These are phyloP conservation scores for Montipora foliosa DNA, from an alignment of 64 coral and sea anemone genomes.

Conservation along the genomic window DNA sequence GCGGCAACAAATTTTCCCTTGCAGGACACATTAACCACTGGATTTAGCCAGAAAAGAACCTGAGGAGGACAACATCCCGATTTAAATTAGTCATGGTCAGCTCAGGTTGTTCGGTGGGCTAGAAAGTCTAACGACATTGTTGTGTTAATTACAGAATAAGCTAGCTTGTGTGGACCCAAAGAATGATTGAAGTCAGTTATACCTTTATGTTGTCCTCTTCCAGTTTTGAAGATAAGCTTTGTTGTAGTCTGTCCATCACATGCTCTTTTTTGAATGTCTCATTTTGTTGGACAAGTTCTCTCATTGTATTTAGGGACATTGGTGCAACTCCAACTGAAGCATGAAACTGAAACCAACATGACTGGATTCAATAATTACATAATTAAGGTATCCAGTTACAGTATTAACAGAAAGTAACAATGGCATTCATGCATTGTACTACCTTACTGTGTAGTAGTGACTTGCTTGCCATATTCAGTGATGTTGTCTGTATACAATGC, in stretches of 20 bases:
- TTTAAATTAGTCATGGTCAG: too few species aligned
- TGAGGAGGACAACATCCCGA: neutral
- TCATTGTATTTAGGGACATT: neutral
- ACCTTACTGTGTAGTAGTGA: too few species aligned
- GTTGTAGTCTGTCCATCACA: neutral
- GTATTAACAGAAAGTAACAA: neutral
- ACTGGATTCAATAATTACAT: neutral
- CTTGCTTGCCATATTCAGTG: too few species aligned
- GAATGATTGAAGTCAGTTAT: too few species aligned
- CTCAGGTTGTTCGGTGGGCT: too few species aligned
- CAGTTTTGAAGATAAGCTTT: neutral
- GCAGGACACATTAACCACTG: neutral
- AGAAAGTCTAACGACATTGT: too few species aligned
- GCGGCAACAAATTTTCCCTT: neutral
- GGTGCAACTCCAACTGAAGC: neutral
- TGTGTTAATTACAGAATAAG: too few species aligned
- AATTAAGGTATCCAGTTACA: neutral
- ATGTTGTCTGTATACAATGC: too few species aligned
- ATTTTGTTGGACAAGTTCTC: neutral
- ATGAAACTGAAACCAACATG: neutral
- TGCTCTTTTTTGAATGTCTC: neutral
- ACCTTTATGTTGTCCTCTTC: neutral
- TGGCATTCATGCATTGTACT: neutral
- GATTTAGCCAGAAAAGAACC: neutral
- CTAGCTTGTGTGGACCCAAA: too few species aligned